Conservation (phyloP, 2,113 vertebrate species). For the Ondatra zibethicus region DNA sequence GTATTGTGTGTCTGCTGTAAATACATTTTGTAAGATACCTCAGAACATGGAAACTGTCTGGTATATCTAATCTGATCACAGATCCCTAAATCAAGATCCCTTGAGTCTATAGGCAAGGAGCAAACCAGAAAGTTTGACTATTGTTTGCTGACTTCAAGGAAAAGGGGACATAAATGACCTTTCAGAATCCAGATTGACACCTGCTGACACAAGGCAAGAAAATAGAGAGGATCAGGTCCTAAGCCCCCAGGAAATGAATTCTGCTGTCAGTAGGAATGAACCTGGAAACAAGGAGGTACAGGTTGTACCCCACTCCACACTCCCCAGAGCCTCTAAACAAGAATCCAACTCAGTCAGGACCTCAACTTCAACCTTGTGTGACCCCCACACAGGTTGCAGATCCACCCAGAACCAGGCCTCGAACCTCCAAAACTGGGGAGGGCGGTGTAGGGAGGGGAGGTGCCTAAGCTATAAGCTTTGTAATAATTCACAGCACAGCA, state of each 20-base stretch:
- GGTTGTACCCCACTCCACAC: background rate
- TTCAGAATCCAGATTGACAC: background rate
- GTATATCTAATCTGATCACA: background rate
- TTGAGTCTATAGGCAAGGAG: background rate
- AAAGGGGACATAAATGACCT: background rate
- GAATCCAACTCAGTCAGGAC: background rate
- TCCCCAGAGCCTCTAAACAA: background rate
- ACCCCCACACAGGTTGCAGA: background rate
- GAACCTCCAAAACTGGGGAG: background rate
- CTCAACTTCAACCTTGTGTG: background rate
- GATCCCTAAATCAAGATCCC: background rate
- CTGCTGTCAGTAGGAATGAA: background rate
- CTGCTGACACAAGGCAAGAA: background rate
- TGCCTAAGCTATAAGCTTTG: background rate
- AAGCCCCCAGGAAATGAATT: background rate
- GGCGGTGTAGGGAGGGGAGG: background rate
- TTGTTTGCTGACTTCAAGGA: background rate
- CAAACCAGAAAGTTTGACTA: background rate
- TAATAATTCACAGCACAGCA: background rate
- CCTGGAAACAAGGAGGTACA: background rate
- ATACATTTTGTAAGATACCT: background rate
- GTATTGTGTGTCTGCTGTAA: background rate
- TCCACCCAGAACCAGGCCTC: background rate
- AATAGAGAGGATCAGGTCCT: background rate
- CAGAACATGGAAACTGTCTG: background rate